Percentiles rank a stretch among this genome's conserved stretches.
Evolutionary conservation across 2,797 vertebrate species (phyloP).

Genomic region (Pangasius sanitwongsei): DNA sequence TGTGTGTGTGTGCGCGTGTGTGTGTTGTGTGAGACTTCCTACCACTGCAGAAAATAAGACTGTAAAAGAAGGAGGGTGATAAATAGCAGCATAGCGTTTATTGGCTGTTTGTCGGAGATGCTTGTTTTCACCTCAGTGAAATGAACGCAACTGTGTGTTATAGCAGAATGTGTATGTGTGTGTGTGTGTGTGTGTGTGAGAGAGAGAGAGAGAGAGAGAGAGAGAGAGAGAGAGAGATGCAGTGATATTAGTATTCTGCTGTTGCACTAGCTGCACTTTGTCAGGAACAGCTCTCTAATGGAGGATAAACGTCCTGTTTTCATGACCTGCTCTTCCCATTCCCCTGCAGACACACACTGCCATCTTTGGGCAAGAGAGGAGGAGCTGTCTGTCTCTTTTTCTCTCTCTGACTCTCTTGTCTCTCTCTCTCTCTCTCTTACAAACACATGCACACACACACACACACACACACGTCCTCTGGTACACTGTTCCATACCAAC

Average conservation of each 20-base stretch:
- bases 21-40: not conserved
- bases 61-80: slow-evolving; percentile 56
- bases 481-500: not conserved
- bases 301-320: slow-evolving; percentile 73
- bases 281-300: slow-evolving; percentile 75
- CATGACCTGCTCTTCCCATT: slow-evolving; percentile 65
- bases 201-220: slow-evolving; percentile 3
- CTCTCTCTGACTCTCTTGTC: slow-evolving; percentile 15
- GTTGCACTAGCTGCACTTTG: slow-evolving; percentile 69
- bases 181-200: not conserved
- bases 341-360: slow-evolving; percentile 75
- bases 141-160: slow-evolving; percentile 72
- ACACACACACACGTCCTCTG: not conserved
- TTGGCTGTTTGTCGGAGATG: slow-evolving; percentile 54
- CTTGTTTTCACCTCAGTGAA: slow-evolving; percentile 68
- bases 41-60: slow-evolving; percentile 54
- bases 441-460: slow-evolving; percentile 1
- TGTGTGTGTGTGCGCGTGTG: not conserved
- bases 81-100: slow-evolving; percentile 56
- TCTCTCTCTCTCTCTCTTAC: not conserved
- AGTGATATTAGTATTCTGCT: slow-evolving; percentile 72
- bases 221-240: slow-evolving; percentile 30
- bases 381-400: slow-evolving; percentile 23
- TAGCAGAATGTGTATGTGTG: slow-evolving; percentile 47
- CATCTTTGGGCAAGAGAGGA: slow-evolving; percentile 73